A percentile compares a stretch with the other conserved stretches of the same genome.
Conservation (phyloP, 2,113 vertebrate species). For the Ammodytes marinus region DNA sequence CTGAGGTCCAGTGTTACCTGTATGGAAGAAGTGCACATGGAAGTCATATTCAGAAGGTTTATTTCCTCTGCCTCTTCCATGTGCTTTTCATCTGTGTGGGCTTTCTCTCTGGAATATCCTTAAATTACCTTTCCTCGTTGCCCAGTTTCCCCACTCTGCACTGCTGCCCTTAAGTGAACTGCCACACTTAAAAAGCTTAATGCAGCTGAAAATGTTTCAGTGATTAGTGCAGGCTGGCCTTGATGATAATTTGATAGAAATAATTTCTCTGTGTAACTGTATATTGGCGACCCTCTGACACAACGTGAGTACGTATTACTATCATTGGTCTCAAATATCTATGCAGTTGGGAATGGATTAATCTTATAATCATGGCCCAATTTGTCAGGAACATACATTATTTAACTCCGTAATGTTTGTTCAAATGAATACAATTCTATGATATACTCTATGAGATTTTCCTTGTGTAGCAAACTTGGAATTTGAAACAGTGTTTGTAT, state of each 20-base stretch:
- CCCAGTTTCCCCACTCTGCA: neutral
- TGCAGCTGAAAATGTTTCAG: neutral
- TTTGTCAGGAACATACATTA: neutral
- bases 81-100: neutral
- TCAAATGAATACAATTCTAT: neutral
- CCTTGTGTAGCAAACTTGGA: neutral
- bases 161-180: neutral
- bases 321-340: no score
- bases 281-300: neutral
- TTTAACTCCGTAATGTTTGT: neutral
- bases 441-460: neutral
- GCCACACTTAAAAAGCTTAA: neutral
- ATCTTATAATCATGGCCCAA: neutral
- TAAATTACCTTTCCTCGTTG: neutral
- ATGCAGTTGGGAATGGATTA: no score
- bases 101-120: conserved; percentile 2
- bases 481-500: neutral
- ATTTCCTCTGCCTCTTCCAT: neutral
- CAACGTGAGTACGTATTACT: no score
- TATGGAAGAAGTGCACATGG: neutral
- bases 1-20: neutral
- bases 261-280: neutral
- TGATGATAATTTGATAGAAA: neutral
- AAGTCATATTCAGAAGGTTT: conserved; percentile 15
- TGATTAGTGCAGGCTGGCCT: neutral